Conservation (phyloP, 2,797 vertebrate genomes). For the Coccyzus lansbergi region DNA sequence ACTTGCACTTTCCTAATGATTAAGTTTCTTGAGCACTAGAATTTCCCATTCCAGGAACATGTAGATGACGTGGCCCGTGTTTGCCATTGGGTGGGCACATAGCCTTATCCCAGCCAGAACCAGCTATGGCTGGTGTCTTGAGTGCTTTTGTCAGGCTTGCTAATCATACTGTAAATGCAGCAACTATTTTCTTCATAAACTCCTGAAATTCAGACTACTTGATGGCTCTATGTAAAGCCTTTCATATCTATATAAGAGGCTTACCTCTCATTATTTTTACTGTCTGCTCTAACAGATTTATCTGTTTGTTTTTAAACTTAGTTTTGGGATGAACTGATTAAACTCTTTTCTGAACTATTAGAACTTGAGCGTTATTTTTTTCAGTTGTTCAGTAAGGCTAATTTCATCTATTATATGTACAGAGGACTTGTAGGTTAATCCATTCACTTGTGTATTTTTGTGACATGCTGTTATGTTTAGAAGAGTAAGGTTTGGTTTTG, state of each 20-base stretch:
- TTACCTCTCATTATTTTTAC: neutral
- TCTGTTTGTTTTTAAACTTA: neutral
- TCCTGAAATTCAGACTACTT: neutral
- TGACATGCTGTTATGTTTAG: neutral
- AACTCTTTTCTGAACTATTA: neutral
- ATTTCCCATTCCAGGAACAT: neutral
- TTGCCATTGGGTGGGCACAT: neutral
- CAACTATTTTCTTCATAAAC: neutral
- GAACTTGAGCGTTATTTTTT: neutral
- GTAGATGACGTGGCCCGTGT: neutral
- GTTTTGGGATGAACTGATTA: neutral
- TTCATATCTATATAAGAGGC: neutral
- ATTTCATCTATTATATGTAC: neutral
- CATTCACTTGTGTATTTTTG: neutral
- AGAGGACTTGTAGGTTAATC: neutral
- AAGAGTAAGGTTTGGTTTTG: neutral
- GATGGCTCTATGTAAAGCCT: neutral
- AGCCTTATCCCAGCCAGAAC: neutral
- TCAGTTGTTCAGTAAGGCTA: neutral
- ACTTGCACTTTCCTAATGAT: fast-evolving
- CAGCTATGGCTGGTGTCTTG: neutral
- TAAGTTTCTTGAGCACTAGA: neutral
- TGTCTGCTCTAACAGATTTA: neutral
- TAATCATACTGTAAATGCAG: neutral
- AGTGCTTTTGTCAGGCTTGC: neutral